Base-by-base conservation (phyloP, 2,113 vertebrate genomes). In the Mirza zaza region DNA sequence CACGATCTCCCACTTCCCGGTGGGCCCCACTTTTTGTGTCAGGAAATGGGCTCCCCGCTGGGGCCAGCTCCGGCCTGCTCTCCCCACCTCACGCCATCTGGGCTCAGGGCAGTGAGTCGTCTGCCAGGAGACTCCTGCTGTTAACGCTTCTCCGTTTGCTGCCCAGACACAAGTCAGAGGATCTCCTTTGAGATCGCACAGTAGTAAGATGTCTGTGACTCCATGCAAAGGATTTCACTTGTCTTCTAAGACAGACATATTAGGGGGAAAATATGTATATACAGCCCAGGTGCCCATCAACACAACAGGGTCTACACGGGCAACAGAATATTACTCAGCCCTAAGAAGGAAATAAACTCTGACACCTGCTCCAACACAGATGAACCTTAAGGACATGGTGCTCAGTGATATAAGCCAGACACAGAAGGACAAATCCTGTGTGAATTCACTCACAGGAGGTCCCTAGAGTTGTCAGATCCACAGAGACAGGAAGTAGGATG, bases 321-420 rank as follows among this genome's bases (percentile, higher is more conserved):
- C 9, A 25, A 0, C 36, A 20, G 42, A 57, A 20, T 36, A 14
- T 50, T 27, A 67, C 9, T 57, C 39, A 25, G 45, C 55, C 45
- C 2, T 71, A 25, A 70, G 50, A 75, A 76, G n/a, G 7, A 48
- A 81, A 52, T 42, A n/a, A 23, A 25, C 12, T 25, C 48, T 48
- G 21, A 75, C 11, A 29, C 32, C 5, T 23, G 13, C 20, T 17
- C 18, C 13, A 39, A 2, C 14, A 1, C 0, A 0, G 29, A 5
- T 10, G 57, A 12, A 50, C 45, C 27, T 36, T 0, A 3, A 73
- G 48, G 55, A 50, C 11, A 1, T 42, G 18, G 21, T 45, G 50
- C 57, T 77, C 15, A 8, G 32, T 48, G 84, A 91, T 1, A 61
- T 12, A 21, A 75, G 36, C 63, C 73, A 59, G 67, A 32, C 32